These are phyloP conservation scores for Lycorma delicatula DNA, from an alignment of 1,140 invertebrate species.

Conservation along the genomic window DNA sequence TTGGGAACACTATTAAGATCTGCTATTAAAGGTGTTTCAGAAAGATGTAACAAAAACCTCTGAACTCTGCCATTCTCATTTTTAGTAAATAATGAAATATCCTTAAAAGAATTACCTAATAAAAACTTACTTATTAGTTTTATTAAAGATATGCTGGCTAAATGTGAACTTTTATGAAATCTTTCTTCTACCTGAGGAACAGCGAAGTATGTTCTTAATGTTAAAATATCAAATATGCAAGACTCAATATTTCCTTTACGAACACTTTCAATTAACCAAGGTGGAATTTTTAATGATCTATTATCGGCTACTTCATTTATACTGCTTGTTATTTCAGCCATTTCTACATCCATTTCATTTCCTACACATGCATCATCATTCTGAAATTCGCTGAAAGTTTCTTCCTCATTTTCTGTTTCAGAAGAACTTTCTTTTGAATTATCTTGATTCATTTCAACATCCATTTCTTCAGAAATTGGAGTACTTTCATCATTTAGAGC, in stretches of 20 bases:
- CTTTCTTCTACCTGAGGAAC: constrained; percentile 66
- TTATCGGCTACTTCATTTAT: constrained; percentile 19
- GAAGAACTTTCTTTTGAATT: constrained; percentile 24
- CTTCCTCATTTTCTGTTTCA: constrained; percentile 9
- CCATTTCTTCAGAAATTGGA: background rate
- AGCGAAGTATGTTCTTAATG: constrained; percentile 53
- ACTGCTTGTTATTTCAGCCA: constrained; percentile 16
- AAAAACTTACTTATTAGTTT: constrained; percentile 56
- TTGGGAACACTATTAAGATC: background rate
- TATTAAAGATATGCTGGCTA: constrained; percentile 52
- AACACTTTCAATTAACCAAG: constrained; percentile 55
- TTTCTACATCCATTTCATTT: constrained; percentile 15
- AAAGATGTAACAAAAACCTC: constrained; percentile 3
- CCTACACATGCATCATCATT: constrained; percentile 14
- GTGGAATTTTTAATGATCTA: constrained; percentile 39
- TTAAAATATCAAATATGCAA: constrained; percentile 56
- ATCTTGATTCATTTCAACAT: constrained; percentile 10
- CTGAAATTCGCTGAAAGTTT: constrained; percentile 23
- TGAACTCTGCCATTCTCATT: constrained; percentile 10
- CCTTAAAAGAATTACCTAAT: constrained; percentile 2
- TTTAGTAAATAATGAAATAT: constrained; percentile 8
- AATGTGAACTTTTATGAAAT: constrained; percentile 46
- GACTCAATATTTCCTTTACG: constrained; percentile 47
- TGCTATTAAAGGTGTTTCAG: background rate
- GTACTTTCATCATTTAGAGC: background rate